Evolutionary conservation across 2,797 vertebrate genomes (phyloP), one percentile per base, ranked within the genome.

Genomic region (Percopsis omiscomaycus): DNA sequence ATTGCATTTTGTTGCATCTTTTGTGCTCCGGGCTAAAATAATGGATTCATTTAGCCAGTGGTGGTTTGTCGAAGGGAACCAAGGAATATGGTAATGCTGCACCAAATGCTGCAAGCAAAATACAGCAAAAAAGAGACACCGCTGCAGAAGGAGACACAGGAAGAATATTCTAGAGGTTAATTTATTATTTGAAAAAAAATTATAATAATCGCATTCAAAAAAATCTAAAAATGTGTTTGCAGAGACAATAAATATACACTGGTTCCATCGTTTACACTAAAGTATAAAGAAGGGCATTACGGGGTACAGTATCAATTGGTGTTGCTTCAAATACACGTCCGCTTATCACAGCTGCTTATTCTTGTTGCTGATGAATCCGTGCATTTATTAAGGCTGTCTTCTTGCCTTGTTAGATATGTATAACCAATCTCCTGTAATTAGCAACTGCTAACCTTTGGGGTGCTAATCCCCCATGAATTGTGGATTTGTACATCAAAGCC

Each of bases 401-500:
- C 84, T 81, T 80, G 85, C 88, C 90, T 91, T 89, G 88, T 91
- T 92, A 91, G 88, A 91, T 89, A 90, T 88, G 91, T 90, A 91
- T 86, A 92, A 89, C 84, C 89, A 89, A 90, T 92, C 90, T 92
- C 85, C 86, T 88, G 87, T 93, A 93, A 93, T 94, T 93, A 94
- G 92, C 89, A 90, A 91, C 85, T 84, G 88, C 89, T 91, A 93
- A 93, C 92, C 92, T 93, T 92, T 92, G 86, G 92, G 90, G 89
- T 88, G 90, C 90, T 93, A 93, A 93, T 94, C 92, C 91, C 91
- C 84, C 78, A 73, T 92, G 91, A 93, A 92, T 92, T 90, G 90
- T 86, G 90, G 89, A 93, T 94, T 93, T 92, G 89, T 92, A 93
- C 92, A 93, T 94, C 92, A 94, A 93, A 94, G 93, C 84, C 77